These are phyloP conservation scores for Tetanocera ferruginea DNA, from an alignment of 2,888 invertebrate genomes.

Conservation along the genomic window DNA sequence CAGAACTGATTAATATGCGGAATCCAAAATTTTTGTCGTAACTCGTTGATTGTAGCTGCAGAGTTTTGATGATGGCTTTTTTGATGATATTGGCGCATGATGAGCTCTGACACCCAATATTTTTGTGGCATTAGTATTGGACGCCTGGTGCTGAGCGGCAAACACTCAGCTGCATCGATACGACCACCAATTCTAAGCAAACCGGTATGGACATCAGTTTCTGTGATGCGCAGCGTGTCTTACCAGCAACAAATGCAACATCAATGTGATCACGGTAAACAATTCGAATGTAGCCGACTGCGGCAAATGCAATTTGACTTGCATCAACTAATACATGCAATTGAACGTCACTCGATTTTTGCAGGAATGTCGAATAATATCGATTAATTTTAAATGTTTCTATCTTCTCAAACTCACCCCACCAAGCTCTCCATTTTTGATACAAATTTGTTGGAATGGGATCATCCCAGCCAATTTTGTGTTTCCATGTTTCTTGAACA, in stretches of 20 bases:
- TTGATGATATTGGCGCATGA: slow-evolving; percentile 8
- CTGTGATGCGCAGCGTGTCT: slow-evolving; percentile 20
- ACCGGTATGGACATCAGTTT: slow-evolving; percentile 24
- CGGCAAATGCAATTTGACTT: slow-evolving; percentile 37
- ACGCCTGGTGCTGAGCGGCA: neutral
- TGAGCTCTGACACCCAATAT: neutral
- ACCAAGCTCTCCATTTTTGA: slow-evolving; percentile 16
- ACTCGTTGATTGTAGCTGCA: neutral
- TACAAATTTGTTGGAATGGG: slow-evolving; percentile 26
- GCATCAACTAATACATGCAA: slow-evolving; percentile 37
- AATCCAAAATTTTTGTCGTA: slow-evolving; percentile 10
- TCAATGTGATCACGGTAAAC: neutral
- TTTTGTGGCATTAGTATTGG: slow-evolving; percentile 19
- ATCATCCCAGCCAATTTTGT: slow-evolving; percentile 33
- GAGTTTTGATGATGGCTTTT: neutral
- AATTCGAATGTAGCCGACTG: slow-evolving; percentile 24
- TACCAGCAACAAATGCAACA: slow-evolving; percentile 20
- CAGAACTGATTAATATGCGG: neutral
- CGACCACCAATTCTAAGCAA: slow-evolving; percentile 12
- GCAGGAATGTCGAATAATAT: slow-evolving; percentile 28
- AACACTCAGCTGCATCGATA: neutral
- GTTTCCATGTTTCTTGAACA: slow-evolving; percentile 35
- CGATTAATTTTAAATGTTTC: slow-evolving; percentile 20
- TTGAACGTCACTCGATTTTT: slow-evolving; percentile 12
- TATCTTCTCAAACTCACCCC: slow-evolving; percentile 1